Base-by-base conservation (phyloP, 2,113 vertebrate species). In the Morone chrysops region DNA sequence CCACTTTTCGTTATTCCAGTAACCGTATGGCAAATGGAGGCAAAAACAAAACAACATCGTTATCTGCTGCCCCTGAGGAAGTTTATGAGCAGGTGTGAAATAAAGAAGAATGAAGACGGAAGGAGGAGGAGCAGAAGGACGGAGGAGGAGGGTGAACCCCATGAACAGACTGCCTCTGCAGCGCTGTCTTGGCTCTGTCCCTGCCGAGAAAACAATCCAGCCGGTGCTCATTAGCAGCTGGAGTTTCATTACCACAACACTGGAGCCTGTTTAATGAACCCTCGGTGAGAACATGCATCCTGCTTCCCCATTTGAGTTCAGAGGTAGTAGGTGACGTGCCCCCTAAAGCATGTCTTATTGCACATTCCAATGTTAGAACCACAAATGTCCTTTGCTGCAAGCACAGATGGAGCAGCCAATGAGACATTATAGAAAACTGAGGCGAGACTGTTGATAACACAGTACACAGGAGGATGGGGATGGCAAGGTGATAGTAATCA, bases 211-310 rank as follows among this genome's bases (percentile, higher is more conserved):
- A 89, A 91, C 80, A 81, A 93, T 92, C 90, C 93, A 94, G 92
- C 88, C 90, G 78, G 87, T 77, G 83, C 92, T 93, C 91, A 93
- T 94, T 94, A 94, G 91, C 86, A 90, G 90, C 90, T 92, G 90
- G 92, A 93, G 91, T 89, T 93, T 91, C 91, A 93, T 91, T 88
- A 92, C 85, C 84, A 81, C 77, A 80, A 90, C 88, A 83, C 81
- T 78, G 83, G 72, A 89, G 90, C 43, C 74, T 60, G 65, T 90
- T 91, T 94, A 93, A 94, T 92, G 92, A 93, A 94, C 80, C 87
- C 86, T 91, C 83, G 56, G 91, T 79, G 90, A 92, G 88, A 92
- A 78, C 83, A 90, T 75, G 85, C 83, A 92, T 93, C 90, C 93
- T 89, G 87, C 86, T 90, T 84, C 79, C 83, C 85, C 81, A 13